Base-by-base conservation (phyloP, 2,888 invertebrate genomes). In the Perizoma flavofasciatum region DNA sequence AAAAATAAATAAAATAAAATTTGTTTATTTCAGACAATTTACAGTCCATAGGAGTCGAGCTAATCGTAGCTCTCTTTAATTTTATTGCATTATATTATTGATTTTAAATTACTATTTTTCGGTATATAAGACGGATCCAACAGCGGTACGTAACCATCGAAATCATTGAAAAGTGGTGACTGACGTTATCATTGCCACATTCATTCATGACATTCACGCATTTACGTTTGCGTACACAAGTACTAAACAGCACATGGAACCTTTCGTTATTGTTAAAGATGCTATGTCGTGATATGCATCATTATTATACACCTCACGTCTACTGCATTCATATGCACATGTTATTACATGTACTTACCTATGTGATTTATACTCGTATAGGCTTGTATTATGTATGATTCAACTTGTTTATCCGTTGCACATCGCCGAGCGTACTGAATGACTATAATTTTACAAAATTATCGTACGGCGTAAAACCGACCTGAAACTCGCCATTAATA, bases 401-500 rank as follows among this genome's bases (percentile, higher is more conserved):
- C 79, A 80, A 80, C 77, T 68, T 78, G 78, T 80, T 81, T 83
- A 81, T 76, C 68, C 70, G 71, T 63, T 71, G 69, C 74, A 72
- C 73, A 71, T 70, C 71, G 71, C 61, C 60, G 66, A 67, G 69
- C 72, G 70, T 68, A 67, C 77, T 80, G 79, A 81, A 80, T 83
- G 79, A 74, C 78, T 78, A 72, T 79, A 77, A 80, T 83, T 85
- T 83, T 75, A 79, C 75, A 73, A 81, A 84, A 85, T 83, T 81
- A 82, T 82, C 76, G 78, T 84, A 79, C 73, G 81, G 77, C 78
- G 79, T 82, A 78, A 80, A 74, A 74, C 69, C 72, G 71, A 66
- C 67, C 74, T 69, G 65, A 65, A 73, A 54, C 72, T 75, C 66
- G 69, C 72, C 76, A 77, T 81, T 77, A 80, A 79, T 73, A 77